Base-by-base conservation (phyloP, 2,888 invertebrate genomes). In the Zygogramma bicolorata region DNA sequence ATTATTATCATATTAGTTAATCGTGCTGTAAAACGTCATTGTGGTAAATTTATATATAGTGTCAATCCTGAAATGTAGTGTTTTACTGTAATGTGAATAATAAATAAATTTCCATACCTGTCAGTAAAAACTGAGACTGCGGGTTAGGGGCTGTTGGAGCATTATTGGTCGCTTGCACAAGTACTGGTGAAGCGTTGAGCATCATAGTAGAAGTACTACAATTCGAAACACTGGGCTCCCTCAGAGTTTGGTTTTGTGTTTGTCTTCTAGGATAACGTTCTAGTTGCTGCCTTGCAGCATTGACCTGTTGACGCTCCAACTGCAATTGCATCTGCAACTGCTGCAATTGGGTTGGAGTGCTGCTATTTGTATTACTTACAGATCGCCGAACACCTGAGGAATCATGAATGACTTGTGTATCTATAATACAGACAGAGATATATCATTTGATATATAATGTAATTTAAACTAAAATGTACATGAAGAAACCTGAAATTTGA, bases 321-420 rank as follows among this genome's bases (percentile, higher is more conserved):
- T 97, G 97, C 85, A 96, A 89, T 88, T 97, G 97, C 96, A 97
- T 97, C 89, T 97, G 97, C 82, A 97, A 89, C 86, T 97, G 97
- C 86, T 97, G 97, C 86, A 97, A 89, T 87, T 95, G 95, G 81
- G 93, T 93, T 80, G 95, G 93, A 81, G 91, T 90, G 81, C 89
- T 90, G 78, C 88, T 89, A 79, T 88, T 88, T 71, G 88, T 88
- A 77, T 85, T 87, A 73, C 89, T 89, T 62, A 90, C 89, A 70
- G 90, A 89, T 82, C 96, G 93, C 84, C 98, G 90, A 79, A 97
- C 97, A 82, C 97, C 81, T 78, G 46, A 25, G 49, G 63, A 49
- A 60, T 10, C 46, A 59, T 49, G 27, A 15, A n/a, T n/a, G n/a
- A n/a, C n/a, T n/a, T n/a, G n/a, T n/a, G n/a, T n/a, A n/a, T n/a